Conservation (phyloP, 2,113 vertebrate genomes). For the Anseranas semipalmata region DNA sequence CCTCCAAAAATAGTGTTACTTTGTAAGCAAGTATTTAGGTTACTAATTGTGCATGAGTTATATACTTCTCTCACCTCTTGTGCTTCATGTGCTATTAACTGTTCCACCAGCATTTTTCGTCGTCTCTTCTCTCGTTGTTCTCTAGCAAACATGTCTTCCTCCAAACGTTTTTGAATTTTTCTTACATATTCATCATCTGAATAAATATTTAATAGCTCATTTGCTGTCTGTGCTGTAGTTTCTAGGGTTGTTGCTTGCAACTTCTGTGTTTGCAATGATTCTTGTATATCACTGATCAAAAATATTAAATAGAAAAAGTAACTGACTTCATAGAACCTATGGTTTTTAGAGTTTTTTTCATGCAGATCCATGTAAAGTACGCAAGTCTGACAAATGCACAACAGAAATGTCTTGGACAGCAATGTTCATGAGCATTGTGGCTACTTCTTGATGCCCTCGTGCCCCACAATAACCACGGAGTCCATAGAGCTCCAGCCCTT, state of each 20-base stretch:
- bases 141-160: conserved; percentile 79
- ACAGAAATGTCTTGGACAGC: neutral
- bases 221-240: neutral
- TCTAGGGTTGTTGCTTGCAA: conserved; percentile 10
- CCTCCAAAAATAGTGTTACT: neutral
- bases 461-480: neutral
- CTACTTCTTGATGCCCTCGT: neutral
- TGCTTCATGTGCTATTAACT: conserved; percentile 81
- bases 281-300: conserved; percentile 23
- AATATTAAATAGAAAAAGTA: neutral
- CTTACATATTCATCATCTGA: conserved; percentile 85
- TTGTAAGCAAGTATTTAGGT: neutral
- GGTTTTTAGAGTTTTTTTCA: neutral
- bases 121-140: conserved; percentile 87
- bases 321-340: neutral
- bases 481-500: neutral
- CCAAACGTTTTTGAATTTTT: conserved; percentile 85
- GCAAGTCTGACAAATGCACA: neutral
- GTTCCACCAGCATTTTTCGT: conserved; percentile 82
- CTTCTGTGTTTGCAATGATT: neutral
- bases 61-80: conserved; percentile 79
- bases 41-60: neutral
- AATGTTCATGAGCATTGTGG: neutral
- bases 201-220: conserved; percentile 74
- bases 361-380: neutral